Base-by-base conservation (phyloP, 1,140 invertebrate genomes). In the Drosophila suzukii region DNA sequence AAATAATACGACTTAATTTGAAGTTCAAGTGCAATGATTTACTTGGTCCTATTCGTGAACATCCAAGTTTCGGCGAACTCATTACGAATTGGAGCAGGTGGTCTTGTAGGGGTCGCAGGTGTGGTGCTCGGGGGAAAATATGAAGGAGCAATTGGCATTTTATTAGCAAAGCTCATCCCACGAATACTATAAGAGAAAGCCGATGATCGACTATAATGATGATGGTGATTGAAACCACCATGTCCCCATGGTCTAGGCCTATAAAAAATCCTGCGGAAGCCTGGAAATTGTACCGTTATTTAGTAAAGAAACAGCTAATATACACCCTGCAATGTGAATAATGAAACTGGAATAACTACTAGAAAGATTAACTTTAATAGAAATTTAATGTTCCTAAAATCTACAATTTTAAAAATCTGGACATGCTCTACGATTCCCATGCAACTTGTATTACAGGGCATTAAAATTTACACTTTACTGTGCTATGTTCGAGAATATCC, bases 21-120 rank as follows among this genome's bases (percentile, higher is more conserved):
- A 5, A 6, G 10, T 32, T 20, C 10, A 54, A 54, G 13, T 24
- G 10, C 8, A 34, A 43, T n/a, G 4, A 53, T 53, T 65, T 68
- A 68, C 60, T 65, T 12, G 6, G 8, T 7, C 15, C 12, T 43
- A 36, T 66, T 54, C 10, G 47, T n/a, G 27, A 66, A 65, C 13
- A 66, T 54, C 65, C 65, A 68, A 32, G 60, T 53, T 3, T 68
- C 60, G 13, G 60, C 47, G 6, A 68, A 68, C 27, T 68, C 61
- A 32, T 38, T 12, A 5, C 65, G 60, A 11, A 65, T 30, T 6
- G n/a, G 17, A 13, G 20, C 36, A 24, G 30, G 36, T 44, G 38
- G 24, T 17, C 43, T 3, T 4, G 38, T 11, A 5, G 3, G 38
- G 1, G 8, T 34, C 2, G 32, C 7, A 34, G 30, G 30, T 32